Percentiles rank a stretch among this genome's conserved stretches.
Evolutionary conservation across 2,113 vertebrate genomes (phyloP).

Genomic region (Chionomys nivalis): DNA sequence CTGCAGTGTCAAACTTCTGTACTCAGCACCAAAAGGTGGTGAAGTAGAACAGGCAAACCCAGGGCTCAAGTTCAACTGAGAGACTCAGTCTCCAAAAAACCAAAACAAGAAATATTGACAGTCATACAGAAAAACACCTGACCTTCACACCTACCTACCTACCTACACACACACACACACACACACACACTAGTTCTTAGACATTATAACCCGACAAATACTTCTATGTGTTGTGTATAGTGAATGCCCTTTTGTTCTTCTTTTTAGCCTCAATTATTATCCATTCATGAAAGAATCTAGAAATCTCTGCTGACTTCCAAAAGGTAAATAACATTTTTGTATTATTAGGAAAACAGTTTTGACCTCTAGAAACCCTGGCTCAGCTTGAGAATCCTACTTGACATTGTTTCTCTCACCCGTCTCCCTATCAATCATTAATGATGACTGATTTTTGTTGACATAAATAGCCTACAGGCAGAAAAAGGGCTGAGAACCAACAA

Average conservation of each 20-base stretch:
- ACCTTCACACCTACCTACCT: background rate
- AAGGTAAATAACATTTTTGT: constrained; percentile 4
- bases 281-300: background rate
- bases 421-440: background rate
- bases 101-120: background rate
- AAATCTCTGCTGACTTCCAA: constrained; percentile 40
- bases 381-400: constrained; percentile 40
- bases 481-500: background rate
- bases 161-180: background rate
- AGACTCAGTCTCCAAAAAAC: background rate
- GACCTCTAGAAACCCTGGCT: constrained; percentile 30
- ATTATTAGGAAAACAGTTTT: constrained; percentile 45
- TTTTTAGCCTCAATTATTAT: background rate
- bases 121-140: background rate
- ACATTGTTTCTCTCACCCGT: background rate
- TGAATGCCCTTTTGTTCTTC: background rate
- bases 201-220: background rate
- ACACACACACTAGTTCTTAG: background rate
- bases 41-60: background rate
- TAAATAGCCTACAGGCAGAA: constrained; percentile 37
- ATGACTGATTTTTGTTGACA: constrained; percentile 39
- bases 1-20: background rate
- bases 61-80: background rate
- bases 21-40: background rate
- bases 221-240: background rate